Percentiles rank a stretch among this genome's conserved stretches.
These are phyloP conservation scores for Heliconius charithonia DNA, from an alignment of 2,888 invertebrate genomes.

Conservation along the genomic window DNA sequence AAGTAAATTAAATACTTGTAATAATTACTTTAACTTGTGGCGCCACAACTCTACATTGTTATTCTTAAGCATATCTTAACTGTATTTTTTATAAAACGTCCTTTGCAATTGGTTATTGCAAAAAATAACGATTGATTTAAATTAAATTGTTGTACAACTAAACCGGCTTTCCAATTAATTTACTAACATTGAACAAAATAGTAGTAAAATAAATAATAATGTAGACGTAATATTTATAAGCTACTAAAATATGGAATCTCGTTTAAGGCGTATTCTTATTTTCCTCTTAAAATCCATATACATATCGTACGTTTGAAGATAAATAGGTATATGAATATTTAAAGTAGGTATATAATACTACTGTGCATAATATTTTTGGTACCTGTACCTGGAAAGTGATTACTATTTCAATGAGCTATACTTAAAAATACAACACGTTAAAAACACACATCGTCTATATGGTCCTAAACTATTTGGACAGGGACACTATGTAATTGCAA, in stretches of 20 bases:
- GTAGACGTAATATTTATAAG: conserved; percentile 12
- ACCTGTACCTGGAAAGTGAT: too few relatives aligned
- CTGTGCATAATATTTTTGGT: too few relatives aligned
- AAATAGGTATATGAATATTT: neutral
- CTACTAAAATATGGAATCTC: neutral
- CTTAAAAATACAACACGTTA: too few relatives aligned
- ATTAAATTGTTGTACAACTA: neutral
- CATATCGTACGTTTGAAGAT: neutral
- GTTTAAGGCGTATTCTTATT: neutral
- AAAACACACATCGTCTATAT: too few relatives aligned
- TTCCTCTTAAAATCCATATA: neutral
- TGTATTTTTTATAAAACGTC: conserved; percentile 3
- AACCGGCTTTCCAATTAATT: neutral
- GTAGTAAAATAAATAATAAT: neutral
- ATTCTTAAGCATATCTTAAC: neutral
- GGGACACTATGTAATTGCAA: too few relatives aligned
- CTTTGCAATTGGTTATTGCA: neutral
- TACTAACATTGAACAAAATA: neutral
- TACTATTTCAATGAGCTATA: too few relatives aligned
- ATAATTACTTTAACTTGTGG: neutral
- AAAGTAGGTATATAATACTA: neutral
- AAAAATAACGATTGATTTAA: conserved; percentile 1
- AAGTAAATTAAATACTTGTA: neutral
- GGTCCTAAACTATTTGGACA: too few relatives aligned
- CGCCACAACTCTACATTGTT: conserved; percentile 5